Base-by-base conservation (phyloP, 2,888 invertebrate species). In the Cheilosia grossa region DNA sequence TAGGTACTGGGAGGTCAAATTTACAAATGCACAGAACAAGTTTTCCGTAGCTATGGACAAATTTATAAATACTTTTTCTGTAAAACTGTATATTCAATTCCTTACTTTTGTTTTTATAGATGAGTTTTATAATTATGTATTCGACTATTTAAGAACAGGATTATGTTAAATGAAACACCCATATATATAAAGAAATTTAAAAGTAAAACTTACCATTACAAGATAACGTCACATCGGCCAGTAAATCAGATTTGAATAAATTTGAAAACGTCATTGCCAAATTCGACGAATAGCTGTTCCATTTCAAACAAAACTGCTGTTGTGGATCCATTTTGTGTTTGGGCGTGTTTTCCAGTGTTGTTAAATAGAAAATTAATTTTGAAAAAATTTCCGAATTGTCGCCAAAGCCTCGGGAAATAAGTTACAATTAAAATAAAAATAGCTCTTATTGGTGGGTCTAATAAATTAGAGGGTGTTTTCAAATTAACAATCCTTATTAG, bases 261-360 rank as follows among this genome's bases (percentile, higher is more conserved):
- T 96, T 97, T 91, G 97, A 97, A 93, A 97, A 97, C 90, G 97
- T 96, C 90, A 97, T 96, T 90, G 97, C 97, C 93, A 97, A 94
- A 94, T 97, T 97, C 91, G 96, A 97, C 92, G 97, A 97, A 93
- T 97, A 97, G 94, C 97, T 97, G 95, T 97, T 97, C 97, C 97
- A 97, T 94, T 97, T 97, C 91, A 97, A 94, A 94, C 97, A 97
- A 94, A 97, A 97, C 94, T 97, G 97, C 93, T 97, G 97, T 94
- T 97, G 97, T 92, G 96, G 95, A 95, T 97, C 97, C 97, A 97
- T 97, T 93, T 95, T 83, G 73, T 49, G 7, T 72, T 37, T 58
- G 4, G 72, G 69, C 44, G 40, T 82, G 15, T 73, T 79, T 19
- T 79, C 54, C 78, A 80, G 66, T 61, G 42, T 78, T 86, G 56